Conservation (phyloP, 2,113 vertebrate species). For the Sitta europaea region DNA sequence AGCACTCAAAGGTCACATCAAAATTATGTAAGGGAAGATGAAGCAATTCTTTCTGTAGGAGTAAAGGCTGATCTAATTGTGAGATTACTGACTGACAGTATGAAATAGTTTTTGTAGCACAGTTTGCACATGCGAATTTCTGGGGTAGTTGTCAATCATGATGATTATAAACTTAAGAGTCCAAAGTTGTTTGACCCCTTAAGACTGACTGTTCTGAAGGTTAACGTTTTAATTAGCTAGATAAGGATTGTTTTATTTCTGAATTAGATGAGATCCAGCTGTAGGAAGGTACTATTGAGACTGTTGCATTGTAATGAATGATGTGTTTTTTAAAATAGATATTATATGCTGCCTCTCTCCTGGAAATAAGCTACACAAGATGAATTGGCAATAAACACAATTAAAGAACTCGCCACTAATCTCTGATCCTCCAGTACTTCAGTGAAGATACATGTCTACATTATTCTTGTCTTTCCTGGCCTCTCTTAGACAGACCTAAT, state of each 20-base stretch:
- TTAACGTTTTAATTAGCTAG: not conserved
- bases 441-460: not conserved
- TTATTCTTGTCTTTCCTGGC: not conserved
- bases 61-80: not conserved
- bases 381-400: constrained; percentile 3
- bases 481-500: not conserved
- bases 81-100: not conserved
- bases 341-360: not conserved
- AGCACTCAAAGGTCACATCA: not conserved
- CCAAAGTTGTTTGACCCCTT: not conserved
- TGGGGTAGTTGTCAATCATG: not conserved
- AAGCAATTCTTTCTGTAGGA: not conserved
- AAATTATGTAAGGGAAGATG: not conserved
- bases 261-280: not conserved
- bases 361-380: constrained; percentile 15
- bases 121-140: not conserved
- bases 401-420: not conserved
- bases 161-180: not conserved
- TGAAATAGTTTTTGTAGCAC: not conserved
- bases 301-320: not conserved
- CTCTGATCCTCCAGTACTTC: not conserved
- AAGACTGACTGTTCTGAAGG: not conserved
- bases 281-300: not conserved
- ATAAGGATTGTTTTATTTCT: not conserved
- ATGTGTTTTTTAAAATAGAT: not conserved